Percentiles rank a stretch among this genome's conserved stretches.
Conservation (phyloP, 2,113 vertebrate species). For the Hiodon alosoides region DNA sequence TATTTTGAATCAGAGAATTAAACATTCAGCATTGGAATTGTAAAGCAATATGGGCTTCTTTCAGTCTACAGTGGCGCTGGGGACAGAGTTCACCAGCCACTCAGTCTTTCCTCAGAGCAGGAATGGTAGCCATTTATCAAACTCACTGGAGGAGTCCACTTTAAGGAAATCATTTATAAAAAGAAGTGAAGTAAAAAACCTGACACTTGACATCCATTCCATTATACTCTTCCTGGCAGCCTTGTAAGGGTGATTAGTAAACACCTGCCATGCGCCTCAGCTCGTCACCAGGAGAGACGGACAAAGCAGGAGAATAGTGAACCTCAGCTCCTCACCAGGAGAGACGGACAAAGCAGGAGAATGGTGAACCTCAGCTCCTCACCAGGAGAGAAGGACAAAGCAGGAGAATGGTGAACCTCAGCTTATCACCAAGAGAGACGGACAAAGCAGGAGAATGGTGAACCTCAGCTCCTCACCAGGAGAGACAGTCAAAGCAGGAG, state of each 20-base stretch:
- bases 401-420: too few relatives aligned
- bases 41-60: too few relatives aligned
- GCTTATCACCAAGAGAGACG: too few relatives aligned
- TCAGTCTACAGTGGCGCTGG: background rate
- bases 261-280: background rate
- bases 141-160: conserved; percentile 42
- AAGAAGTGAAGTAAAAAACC: background rate
- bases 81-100: background rate
- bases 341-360: too few relatives aligned
- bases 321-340: background rate
- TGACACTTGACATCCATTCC: background rate
- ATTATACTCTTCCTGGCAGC: conserved; percentile 9
- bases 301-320: background rate
- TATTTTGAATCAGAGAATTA: too few relatives aligned
- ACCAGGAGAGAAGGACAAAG: too few relatives aligned
- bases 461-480: too few relatives aligned
- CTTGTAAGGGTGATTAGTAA: conserved; percentile 5
- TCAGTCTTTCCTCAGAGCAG: conserved; percentile 8
- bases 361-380: too few relatives aligned
- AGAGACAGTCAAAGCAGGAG: too few relatives aligned
- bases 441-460: too few relatives aligned
- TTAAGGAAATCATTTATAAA: conserved; percentile 40
- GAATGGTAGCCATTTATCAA: conserved; percentile 32
- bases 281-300: conserved; percentile 1
- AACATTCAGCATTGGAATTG: background rate